These are phyloP conservation scores for Actinostola sp. DNA, from an alignment of 92 coral and sea anemone genomes.

Conservation along the genomic window DNA sequence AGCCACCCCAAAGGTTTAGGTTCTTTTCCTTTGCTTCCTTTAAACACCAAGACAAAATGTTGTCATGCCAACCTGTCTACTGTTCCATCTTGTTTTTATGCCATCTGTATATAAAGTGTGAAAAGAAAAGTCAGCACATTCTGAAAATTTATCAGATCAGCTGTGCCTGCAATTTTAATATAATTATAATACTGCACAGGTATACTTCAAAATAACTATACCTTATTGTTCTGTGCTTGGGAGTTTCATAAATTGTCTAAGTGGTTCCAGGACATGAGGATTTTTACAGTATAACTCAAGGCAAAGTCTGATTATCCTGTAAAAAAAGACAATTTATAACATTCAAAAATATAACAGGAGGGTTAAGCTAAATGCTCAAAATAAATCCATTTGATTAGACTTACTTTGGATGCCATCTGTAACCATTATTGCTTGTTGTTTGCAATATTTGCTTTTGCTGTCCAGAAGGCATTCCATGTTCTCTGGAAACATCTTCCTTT, in stretches of 20 bases:
- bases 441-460: constrained; percentile 9
- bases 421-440: constrained; percentile 12
- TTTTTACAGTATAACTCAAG: constrained; percentile 29
- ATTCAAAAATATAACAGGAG: too few species aligned
- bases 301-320: neutral
- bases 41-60: constrained; percentile 28
- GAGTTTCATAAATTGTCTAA: constrained; percentile 24
- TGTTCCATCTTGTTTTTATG: constrained; percentile 35
- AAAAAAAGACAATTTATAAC: neutral
- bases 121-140: too few species aligned
- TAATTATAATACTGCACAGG: too few species aligned
- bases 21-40: constrained; percentile 20
- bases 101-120: too few species aligned
- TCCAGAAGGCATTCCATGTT: constrained; percentile 14
- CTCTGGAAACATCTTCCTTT: neutral
- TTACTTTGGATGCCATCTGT: constrained; percentile 39
- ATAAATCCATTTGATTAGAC: too few species aligned
- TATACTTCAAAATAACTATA: neutral
- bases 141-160: neutral
- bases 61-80: constrained; percentile 36
- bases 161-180: neutral
- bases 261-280: constrained; percentile 50
- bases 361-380: too few species aligned
- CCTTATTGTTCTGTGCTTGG: constrained; percentile 54
- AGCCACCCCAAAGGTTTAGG: constrained; percentile 32